Evolutionary conservation across 2,113 vertebrate genomes (phyloP), one percentile per base, ranked within the genome.

Genomic region (Xenotilapia leptura): DNA sequence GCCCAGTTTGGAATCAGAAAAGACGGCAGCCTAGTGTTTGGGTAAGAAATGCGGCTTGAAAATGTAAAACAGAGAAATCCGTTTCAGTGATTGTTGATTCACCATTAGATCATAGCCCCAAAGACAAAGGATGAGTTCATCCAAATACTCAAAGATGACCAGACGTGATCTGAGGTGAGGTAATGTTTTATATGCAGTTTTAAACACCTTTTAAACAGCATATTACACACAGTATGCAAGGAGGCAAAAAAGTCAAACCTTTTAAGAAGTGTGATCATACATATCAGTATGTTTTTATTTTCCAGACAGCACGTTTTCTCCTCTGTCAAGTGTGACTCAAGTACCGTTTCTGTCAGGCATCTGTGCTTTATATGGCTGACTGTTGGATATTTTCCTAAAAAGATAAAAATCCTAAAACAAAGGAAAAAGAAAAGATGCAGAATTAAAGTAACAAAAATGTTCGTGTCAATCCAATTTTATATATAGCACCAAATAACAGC

Each of bases 1-100:
- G 98, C 98, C 23, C 98, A 98, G 95, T 99, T 99, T 90, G 98
- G 99, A 53, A 98, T 99, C 93, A 96, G 97, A 91, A 96, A 90
- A 86, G 97, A 99, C 53, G 98, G 98, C 60, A 98, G 96, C 9
- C 92, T 99, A 84, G 97, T 99, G 85, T 97, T 98, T 1, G 98
- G 99, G 99, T 99, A 95, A 97, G 98, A 82, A 53, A 68, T 31
- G 15, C 17, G 12, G 13, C 4, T 8, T 79, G 31, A 33, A 80
- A 31, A 15, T 38, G 4, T n/a, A 10, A 70, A 23, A 21, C 31
- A 5, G 54, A 77, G n/a, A 56, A 82, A 62, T 12, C 45, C 1
- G 2, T 1, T 19, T 6, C 4, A 77, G 15, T 31, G 42, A 49
- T 49, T 49, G 23, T 49, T 49, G 70, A 77, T 49, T 31, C 73